phyloP scores from a whole-genome alignment of 2,797 vertebrate genomes.

The Falco berigora region DNA sequence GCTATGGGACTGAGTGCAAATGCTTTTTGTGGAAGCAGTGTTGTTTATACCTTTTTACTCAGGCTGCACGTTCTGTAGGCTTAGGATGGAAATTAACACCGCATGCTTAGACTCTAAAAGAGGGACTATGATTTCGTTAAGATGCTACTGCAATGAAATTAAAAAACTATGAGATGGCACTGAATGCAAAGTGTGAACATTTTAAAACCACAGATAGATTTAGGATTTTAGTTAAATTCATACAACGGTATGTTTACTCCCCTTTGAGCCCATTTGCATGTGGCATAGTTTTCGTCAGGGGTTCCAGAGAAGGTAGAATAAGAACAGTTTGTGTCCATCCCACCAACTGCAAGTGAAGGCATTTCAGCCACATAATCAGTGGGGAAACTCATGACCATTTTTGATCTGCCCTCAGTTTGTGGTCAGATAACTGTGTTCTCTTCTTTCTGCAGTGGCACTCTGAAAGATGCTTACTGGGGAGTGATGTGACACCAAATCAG shows the following conservation, averaged over 20 bases:
- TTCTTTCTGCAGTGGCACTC: neutral
- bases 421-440: neutral
- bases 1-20: neutral
- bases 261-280: fast-evolving
- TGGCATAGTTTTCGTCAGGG: neutral
- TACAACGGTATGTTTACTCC: fast-evolving
- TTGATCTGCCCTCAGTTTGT: neutral
- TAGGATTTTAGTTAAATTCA: neutral
- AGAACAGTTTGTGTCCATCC: neutral
- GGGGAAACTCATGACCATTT: neutral
- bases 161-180: neutral
- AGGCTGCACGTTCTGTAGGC: neutral
- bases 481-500: neutral
- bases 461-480: neutral
- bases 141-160: neutral
- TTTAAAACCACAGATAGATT: neutral
- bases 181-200: neutral
- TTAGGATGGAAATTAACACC: neutral
- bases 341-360: neutral
- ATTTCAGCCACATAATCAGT: neutral
- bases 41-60: neutral
- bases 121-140: neutral
- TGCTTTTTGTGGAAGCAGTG: neutral
- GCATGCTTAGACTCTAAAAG: neutral
- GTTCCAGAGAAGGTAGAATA: neutral